Evolutionary conservation across 1,140 invertebrate genomes (phyloP).

Genomic region (Drosophila mayri): DNA sequence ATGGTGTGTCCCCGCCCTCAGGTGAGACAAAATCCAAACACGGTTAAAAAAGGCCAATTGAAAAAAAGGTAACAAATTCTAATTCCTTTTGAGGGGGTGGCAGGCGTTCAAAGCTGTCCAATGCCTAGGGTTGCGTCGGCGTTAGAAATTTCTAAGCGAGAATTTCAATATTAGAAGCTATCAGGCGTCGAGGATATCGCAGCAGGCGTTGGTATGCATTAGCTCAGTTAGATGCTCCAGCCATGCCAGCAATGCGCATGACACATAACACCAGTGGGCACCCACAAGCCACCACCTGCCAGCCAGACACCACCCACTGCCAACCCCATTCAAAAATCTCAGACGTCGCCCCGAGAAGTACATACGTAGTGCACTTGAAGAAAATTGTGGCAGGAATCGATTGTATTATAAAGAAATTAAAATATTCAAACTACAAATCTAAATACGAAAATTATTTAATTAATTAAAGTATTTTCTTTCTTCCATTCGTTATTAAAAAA

Average conservation of each 20-base stretch:
- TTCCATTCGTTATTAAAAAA: not conserved
- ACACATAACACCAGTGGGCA: slow-evolving; percentile 36
- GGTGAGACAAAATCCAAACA: slow-evolving; percentile 38
- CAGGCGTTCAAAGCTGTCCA: no score
- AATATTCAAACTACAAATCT: not conserved
- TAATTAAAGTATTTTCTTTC: not conserved
- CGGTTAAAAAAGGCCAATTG: slow-evolving; percentile 18
- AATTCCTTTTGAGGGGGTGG: slow-evolving; percentile 44
- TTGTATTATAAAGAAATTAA: no score
- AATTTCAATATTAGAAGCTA: slow-evolving; percentile 84
- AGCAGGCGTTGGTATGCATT: slow-evolving; percentile 69
- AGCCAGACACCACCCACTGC: slow-evolving; percentile 10
- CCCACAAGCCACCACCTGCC: slow-evolving; percentile 15
- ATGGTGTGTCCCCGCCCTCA: slow-evolving; percentile 41
- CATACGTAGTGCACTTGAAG: slow-evolving; percentile 15
- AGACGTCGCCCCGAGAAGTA: not conserved
- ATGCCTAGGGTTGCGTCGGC: slow-evolving; percentile 50
- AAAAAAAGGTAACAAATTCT: slow-evolving; percentile 66
- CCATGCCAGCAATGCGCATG: slow-evolving; percentile 61
- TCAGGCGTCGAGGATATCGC: slow-evolving; percentile 56
- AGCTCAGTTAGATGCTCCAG: slow-evolving; percentile 57
- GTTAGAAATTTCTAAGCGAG: slow-evolving; percentile 84
- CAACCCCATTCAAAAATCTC: slow-evolving; percentile 16
- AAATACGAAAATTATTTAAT: not conserved
- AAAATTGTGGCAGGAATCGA: not conserved